A percentile compares a stretch with the other conserved stretches of the same genome.
phyloP scores from a whole-genome alignment of 2,797 vertebrate genomes.

The Gambelia wislizenii region DNA sequence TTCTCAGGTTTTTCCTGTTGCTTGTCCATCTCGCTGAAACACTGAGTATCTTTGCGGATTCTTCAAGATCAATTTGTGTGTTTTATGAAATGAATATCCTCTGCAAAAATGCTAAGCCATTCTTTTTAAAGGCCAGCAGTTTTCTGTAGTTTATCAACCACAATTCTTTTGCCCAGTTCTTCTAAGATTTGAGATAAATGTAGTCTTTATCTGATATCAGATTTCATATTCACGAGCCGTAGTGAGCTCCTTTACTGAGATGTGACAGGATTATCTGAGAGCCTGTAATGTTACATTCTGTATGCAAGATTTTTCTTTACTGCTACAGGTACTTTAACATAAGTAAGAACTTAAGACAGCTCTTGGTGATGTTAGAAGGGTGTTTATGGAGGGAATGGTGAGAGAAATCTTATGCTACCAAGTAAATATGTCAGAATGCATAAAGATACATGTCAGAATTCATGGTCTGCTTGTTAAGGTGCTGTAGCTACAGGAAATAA shows the following conservation, averaged over 20 bases:
- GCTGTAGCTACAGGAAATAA: not conserved
- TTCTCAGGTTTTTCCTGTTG: not conserved
- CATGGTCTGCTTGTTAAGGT: not conserved
- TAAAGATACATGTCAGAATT: not conserved
- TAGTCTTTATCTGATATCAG: not conserved
- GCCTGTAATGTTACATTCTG: not conserved
- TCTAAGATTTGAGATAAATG: not conserved
- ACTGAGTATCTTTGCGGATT: not conserved
- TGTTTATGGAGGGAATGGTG: not conserved
- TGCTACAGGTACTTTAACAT: not conserved
- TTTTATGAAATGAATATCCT: not conserved
- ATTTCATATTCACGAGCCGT: not conserved
- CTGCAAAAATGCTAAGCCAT: not conserved
- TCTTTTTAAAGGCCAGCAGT: not conserved
- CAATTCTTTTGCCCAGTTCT: not conserved
- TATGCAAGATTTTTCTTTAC: not conserved
- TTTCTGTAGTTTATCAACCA: not conserved
- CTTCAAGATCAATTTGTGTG: not conserved
- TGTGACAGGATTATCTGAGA: not conserved
- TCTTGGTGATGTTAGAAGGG: not conserved
- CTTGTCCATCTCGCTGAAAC: not conserved
- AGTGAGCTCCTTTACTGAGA: not conserved
- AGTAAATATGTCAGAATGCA: not conserved
- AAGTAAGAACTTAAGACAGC: not conserved
- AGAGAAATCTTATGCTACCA: not conserved